Percentiles rank a stretch among this genome's conserved stretches.
Evolutionary conservation across 2,113 vertebrate species (phyloP).

Genomic region (Myotis yumanensis): DNA sequence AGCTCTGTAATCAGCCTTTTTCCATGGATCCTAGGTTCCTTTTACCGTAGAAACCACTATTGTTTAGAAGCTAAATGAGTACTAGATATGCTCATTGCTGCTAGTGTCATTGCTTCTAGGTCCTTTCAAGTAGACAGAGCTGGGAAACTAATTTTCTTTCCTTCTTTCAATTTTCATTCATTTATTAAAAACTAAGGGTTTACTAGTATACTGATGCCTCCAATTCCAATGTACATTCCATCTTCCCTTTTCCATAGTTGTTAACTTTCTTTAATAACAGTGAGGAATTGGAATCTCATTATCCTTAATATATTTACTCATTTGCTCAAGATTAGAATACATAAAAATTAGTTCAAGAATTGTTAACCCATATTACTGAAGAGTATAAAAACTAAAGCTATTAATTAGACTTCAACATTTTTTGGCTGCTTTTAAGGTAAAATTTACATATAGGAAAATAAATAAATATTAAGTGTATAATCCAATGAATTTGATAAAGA

Average conservation of each 20-base stretch:
- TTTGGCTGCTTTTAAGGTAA: neutral
- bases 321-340: neutral
- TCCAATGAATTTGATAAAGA: conserved; percentile 1
- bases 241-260: neutral
- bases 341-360: neutral
- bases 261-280: neutral
- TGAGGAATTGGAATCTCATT: neutral
- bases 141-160: neutral
- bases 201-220: neutral
- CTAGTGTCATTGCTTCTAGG: neutral
- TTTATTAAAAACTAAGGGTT: neutral
- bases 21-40: neutral
- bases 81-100: neutral
- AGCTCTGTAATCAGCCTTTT: neutral
- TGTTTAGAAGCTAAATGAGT: neutral
- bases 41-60: neutral
- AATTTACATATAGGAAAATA: neutral
- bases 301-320: neutral
- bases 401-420: neutral
- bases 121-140: neutral
- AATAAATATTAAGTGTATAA: neutral
- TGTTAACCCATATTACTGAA: neutral
- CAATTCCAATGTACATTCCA: neutral
- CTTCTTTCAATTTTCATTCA: neutral
- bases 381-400: neutral